A percentile compares a stretch with the other conserved stretches of the same genome.
Conservation (phyloP, 1,140 invertebrate species). For the Dolichoris vasculosae region DNA sequence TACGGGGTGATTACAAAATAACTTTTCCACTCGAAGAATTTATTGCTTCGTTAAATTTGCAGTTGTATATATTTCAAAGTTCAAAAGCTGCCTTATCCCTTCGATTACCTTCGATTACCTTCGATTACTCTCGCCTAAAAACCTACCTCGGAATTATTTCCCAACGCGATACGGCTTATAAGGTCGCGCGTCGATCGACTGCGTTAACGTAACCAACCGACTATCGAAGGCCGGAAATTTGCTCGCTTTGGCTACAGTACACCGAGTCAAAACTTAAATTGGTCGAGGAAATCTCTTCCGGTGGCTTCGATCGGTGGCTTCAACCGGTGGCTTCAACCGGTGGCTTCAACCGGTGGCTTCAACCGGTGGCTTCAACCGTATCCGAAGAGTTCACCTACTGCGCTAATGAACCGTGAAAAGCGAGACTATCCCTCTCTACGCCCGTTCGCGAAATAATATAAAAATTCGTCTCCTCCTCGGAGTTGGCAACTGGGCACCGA, state of each 20-base stretch:
- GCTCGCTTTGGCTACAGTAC: conserved; percentile 9
- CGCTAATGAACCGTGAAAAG: conserved; percentile 5
- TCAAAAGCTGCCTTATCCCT: background rate
- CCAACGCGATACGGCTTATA: background rate
- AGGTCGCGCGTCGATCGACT: background rate
- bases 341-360: no score
- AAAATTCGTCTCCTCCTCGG: background rate
- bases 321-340: no score
- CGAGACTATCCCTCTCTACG: background rate
- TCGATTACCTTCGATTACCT: no score
- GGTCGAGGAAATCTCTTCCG: conserved; percentile 11
- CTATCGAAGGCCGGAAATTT: conserved; percentile 39
- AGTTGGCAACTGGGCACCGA: background rate
- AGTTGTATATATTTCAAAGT: background rate
- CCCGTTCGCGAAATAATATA: background rate
- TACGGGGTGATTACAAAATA: conserved; percentile 38
- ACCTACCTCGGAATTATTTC: background rate
- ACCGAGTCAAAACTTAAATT: conserved; percentile 21
- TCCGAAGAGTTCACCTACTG: background rate
- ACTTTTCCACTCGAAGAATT: conserved; percentile 44
- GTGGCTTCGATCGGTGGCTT: background rate
- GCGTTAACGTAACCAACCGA: conserved; percentile 2
- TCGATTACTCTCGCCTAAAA: background rate
- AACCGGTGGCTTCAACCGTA: background rate
- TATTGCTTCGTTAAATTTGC: conserved; percentile 31